Evolutionary conservation across 1,140 invertebrate species (phyloP), one percentile per base, ranked within the genome.

Genomic region (Oedothorax gibbosus): DNA sequence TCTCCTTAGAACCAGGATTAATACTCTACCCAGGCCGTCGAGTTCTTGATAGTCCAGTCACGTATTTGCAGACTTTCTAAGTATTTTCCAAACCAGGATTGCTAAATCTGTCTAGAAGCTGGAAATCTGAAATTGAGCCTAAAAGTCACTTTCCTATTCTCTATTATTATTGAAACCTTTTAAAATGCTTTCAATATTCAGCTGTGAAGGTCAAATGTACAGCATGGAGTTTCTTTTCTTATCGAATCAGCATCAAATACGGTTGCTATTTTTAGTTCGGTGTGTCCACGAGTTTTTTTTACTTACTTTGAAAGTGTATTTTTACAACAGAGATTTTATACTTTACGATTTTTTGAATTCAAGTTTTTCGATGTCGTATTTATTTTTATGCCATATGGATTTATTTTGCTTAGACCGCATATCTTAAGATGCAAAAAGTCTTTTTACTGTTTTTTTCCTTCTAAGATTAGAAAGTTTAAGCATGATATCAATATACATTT

Each of bases 71-170:
- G 50, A 65, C 62, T 64, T 49, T 56, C 10, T 50, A 68, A 18
- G 54, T 54, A 21, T n/a, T 79, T 35, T 79, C 64, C 64, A 65
- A 66, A 20, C 53, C 64, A n/a, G 10, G 35, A 35, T 35, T 35
- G 35, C 35, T 35, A 35, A 35, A 35, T 35, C 35, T 35, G 35
- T 35, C 62, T 62, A 79, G 53, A 79, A 79, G 66, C 77, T 56
- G 50, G 50, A 79, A 79, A 79, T 65, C 64, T 35, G 77, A 79
- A 64, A 79, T 50, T 51, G 49, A 79, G 64, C 49, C 77, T 68
- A 21, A 79, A 79, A 79, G 68, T 79, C 77, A 54, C 50, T 68
- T 79, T 60, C 53, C 60, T 50, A 57, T 6, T 71, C 49, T 7
- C 15, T 7, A 8, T 79, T 79, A 68, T 53, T 79, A 68, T 35